Evolutionary conservation across 2,797 vertebrate species (phyloP).

Genomic region (Neoniphon sammara): DNA sequence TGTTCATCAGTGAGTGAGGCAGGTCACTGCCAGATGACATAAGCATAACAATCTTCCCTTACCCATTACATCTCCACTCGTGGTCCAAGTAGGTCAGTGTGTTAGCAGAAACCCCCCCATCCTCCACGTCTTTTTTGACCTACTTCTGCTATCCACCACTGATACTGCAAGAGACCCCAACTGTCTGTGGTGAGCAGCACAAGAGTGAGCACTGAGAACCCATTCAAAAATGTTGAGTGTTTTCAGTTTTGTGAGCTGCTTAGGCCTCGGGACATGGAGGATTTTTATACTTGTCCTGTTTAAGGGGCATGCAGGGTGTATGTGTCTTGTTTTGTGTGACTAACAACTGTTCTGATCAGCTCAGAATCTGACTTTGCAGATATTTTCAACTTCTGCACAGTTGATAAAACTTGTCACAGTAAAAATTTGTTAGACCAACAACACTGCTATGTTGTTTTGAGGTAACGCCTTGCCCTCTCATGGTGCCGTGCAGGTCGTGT

Average conservation of each 20-base stretch:
- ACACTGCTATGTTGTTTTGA: no score
- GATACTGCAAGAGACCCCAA: constrained; percentile 23
- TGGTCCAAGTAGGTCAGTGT: constrained; percentile 71
- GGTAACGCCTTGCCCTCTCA: no score
- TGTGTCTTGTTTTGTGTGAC: no score
- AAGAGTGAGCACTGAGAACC: constrained; percentile 28
- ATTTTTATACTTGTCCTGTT: neutral
- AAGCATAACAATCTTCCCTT: constrained; percentile 24
- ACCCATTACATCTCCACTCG: neutral
- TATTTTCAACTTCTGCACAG: no score
- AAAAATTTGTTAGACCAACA: no score
- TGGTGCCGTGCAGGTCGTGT: no score
- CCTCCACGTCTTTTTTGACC: constrained; percentile 49
- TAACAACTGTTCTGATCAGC: no score
- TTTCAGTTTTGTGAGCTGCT: neutral
- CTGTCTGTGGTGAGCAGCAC: constrained; percentile 6
- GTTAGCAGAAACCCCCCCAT: constrained; percentile 41
- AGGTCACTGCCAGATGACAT: constrained; percentile 16
- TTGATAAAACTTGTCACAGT: no score
- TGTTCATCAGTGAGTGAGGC: neutral
- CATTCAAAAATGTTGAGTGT: constrained; percentile 20
- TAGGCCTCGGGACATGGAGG: constrained; percentile 1
- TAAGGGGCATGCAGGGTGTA: no score
- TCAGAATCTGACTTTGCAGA: no score
- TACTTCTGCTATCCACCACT: constrained; percentile 46